phyloP scores from a whole-genome alignment of 2,888 invertebrate genomes.

The Nebria salina region DNA sequence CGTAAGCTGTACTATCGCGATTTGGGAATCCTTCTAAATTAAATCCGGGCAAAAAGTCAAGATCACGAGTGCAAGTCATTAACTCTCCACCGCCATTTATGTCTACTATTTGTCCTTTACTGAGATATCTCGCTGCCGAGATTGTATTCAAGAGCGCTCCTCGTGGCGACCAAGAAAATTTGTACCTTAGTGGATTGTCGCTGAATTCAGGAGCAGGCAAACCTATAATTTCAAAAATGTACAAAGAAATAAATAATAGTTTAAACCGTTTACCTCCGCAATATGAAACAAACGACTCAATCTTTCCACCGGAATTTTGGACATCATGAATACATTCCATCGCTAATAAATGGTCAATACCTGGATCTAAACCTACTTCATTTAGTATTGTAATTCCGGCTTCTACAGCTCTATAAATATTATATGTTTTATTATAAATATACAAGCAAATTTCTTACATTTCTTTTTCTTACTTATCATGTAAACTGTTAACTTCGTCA shows the following conservation, averaged over 20 bases:
- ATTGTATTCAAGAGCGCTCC: constrained; percentile 92
- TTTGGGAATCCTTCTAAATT: constrained; percentile 97
- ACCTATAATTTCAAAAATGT: constrained; percentile 63
- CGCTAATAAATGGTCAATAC: constrained; percentile 91
- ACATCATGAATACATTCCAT: constrained; percentile 96
- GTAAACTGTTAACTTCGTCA: constrained; percentile 81
- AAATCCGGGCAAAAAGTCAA: constrained; percentile 96
- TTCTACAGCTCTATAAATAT: constrained; percentile 74
- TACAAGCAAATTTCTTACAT: neutral
- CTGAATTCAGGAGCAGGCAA: constrained; percentile 97
- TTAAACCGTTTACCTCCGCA: constrained; percentile 77
- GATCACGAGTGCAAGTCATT: constrained; percentile 80
- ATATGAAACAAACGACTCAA: constrained; percentile 95
- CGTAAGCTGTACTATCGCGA: constrained; percentile 92
- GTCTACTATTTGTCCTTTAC: constrained; percentile 74
- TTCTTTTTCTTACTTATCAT: constrained; percentile 71
- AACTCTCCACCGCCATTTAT: constrained; percentile 89
- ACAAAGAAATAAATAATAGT: constrained; percentile 5
- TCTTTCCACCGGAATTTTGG: constrained; percentile 86
- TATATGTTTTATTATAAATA: constrained; percentile 8
- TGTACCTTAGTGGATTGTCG: constrained; percentile 88
- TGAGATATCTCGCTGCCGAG: constrained; percentile 80
- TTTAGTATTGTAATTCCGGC: constrained; percentile 94
- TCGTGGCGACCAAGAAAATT: constrained; percentile 97
- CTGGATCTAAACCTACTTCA: constrained; percentile 97